Evolutionary conservation across 2,888 invertebrate species (phyloP).

Genomic region (Euzophera pinguis): DNA sequence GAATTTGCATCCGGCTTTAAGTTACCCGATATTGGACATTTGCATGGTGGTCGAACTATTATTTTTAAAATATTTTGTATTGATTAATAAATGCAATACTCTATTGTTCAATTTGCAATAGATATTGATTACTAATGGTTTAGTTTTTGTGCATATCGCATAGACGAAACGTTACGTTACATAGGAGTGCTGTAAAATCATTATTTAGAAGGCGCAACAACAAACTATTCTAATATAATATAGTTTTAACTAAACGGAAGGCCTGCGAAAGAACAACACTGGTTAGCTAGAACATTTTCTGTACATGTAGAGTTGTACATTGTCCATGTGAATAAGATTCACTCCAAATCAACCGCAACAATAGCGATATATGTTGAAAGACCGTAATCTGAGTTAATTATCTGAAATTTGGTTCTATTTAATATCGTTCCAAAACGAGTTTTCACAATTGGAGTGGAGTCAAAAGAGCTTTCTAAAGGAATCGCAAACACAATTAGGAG

Average conservation of each 20-base stretch:
- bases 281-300: no score
- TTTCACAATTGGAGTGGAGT: conserved; percentile 66
- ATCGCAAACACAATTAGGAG: conserved; percentile 72
- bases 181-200: no score
- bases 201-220: background rate
- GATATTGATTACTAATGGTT: background rate
- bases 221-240: no score
- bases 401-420: conserved; percentile 71
- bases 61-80: conserved; percentile 42
- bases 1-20: conserved; percentile 73
- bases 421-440: conserved; percentile 68
- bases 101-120: conserved; percentile 9
- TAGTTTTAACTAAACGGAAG: no score
- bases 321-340: conserved; percentile 26
- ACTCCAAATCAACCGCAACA: conserved; percentile 50
- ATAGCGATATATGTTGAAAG: conserved; percentile 54
- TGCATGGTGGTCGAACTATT: conserved; percentile 59
- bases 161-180: no score
- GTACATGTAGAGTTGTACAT: background rate
- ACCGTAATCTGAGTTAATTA: conserved; percentile 75
- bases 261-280: no score
- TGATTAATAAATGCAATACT: conserved; percentile 29
- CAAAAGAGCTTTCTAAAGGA: conserved; percentile 71
- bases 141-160: no score
- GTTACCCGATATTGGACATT: conserved; percentile 69